These are phyloP conservation scores for Polyommatus icarus DNA, from an alignment of 2,888 invertebrate genomes.

Conservation along the genomic window DNA sequence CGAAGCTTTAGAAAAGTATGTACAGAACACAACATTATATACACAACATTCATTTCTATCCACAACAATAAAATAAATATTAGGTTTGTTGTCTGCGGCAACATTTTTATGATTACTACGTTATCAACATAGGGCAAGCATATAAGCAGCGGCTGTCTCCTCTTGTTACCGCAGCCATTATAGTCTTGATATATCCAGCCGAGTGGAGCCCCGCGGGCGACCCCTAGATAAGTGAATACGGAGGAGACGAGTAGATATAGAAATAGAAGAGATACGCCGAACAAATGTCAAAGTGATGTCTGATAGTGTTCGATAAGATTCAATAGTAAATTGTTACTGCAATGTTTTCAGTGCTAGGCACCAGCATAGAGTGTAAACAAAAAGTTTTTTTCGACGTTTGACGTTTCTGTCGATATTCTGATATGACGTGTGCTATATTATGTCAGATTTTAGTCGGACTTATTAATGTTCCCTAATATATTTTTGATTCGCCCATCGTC, in stretches of 20 bases:
- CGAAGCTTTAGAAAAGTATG: not conserved
- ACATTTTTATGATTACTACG: slow-evolving; percentile 13
- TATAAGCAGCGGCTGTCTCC: slow-evolving; percentile 1
- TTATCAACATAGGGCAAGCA: slow-evolving; percentile 18
- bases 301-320: no score
- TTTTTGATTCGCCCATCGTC: no score
- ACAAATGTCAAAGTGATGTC: not conserved
- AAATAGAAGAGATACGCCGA: not conserved
- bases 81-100: not conserved
- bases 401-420: no score
- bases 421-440: no score
- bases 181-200: slow-evolving; percentile 22
- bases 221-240: slow-evolving; percentile 21
- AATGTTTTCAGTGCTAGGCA: no score
- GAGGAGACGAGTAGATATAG: not conserved
- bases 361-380: no score
- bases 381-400: not conserved
- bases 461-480: no score
- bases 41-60: not conserved
- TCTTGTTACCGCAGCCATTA: slow-evolving; percentile 18
- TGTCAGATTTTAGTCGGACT: no score
- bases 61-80: not conserved
- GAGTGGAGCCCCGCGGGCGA: slow-evolving; percentile 10
- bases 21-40: not conserved
- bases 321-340: no score